Base-by-base conservation (phyloP, 2,797 vertebrate genomes). In the Paramormyrops hopkinsi region DNA sequence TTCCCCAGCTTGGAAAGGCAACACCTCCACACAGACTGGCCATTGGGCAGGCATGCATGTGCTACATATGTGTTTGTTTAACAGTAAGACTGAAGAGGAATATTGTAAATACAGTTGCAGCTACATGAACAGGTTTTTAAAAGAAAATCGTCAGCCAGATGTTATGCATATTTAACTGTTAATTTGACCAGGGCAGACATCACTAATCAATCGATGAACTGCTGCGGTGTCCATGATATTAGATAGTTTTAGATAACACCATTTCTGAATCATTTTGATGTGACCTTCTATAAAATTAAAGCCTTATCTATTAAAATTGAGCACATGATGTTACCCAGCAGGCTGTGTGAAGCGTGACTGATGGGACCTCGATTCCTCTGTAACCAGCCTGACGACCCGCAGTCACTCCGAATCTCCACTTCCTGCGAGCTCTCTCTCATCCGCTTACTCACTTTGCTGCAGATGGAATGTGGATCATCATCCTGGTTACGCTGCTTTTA, bases 401-500 rank as follows among this genome's bases (percentile, higher is more conserved):
- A 90, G 33, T 79, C 59, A 25, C 65, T 90, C 89, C 88, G 90
- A 89, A 87, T 90, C 82, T 89, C 69, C 87, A 89, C 88, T 89
- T 53, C 50, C 76, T 37, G 69, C 29, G 87, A 88, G 17, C 87
- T 62, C 46, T 62, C 86, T 46, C 86, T 59, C 41, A 41, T 14
- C 14, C 90, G 88, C 90, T 88, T 89, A 79, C 88, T 54, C 73
- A 89, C 90, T 91, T 19, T 54, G 54, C 88, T 88, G 62, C 89
- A 79, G 88, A 51, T 88, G 90, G 90, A 92, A 93, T 91, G 93
- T 50, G 73, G 14, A 79, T 79, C 14, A 79, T 92, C 91, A 88
- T 92, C 90, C 90, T 76, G 92, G 91, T 92, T 91, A 92, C 91
- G 89, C 91, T 90, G 90, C 89, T 92, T 79, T 87, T 62, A 89